Evolutionary conservation across 2,797 vertebrate species (phyloP), one percentile per base, ranked within the genome.

Genomic region (Anguilla obscura): DNA sequence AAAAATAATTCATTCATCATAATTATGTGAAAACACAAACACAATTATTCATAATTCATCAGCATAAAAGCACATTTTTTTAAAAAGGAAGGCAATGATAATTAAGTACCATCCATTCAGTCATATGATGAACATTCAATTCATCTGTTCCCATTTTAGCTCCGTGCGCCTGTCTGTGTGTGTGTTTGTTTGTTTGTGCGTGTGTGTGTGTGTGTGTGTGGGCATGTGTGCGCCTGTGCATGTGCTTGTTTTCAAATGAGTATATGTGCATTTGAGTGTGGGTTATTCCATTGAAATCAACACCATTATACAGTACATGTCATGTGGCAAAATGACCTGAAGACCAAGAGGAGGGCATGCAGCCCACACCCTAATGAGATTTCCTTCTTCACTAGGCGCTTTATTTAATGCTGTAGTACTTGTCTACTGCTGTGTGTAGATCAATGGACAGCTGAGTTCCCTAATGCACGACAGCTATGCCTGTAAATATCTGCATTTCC

Each of bases 1-100:
- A 82, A 82, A 21, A 82, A 82, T 82, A 82, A 82, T 82, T 50
- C 40, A 82, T 82, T 82, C 27, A 10, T 80, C 76, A 80, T 48
- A 80, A 80, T 48, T 80, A 45, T 45, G 2, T 8, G 21, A 80
- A 80, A 80, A 80, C 21, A 10, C 45, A 82, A 45, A 82, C 79
- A 45, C 79, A 82, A 82, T 82, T 82, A 82, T 50, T 82, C 79
- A 82, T 10, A 82, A 82, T 82, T 82, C 79, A 82, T 82, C 45
- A 82, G 50, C 21, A 50, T 18, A 40, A 8, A 50, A 48, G 5
- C 18, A 48, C 21, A 5, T n/a, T 80, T 24, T 40, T 79, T 21
- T 82, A 18, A 79, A 50, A 80, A 80, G 5, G 16, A 76, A 80
- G 76, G 18, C 40, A 24, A 48, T n/a, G 40, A 48, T 80, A 80